A percentile compares a stretch with the other conserved stretches of the same genome.
Conservation (phyloP, 2,797 vertebrate genomes). For the Podarcis lilfordi region DNA sequence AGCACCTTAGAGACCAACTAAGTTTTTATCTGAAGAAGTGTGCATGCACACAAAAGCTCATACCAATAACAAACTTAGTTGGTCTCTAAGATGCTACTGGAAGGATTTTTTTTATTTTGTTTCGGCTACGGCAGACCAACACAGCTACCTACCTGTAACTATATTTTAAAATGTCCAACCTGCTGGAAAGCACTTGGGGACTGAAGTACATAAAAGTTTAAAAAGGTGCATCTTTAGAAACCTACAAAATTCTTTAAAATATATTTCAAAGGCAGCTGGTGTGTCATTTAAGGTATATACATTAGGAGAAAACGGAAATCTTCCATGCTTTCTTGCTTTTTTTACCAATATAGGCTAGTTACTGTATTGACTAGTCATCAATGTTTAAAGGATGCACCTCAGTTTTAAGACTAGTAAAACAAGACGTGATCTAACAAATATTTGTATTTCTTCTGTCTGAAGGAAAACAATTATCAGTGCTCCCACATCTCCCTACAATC, state of each 20-base stretch:
- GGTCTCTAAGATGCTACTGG: no score
- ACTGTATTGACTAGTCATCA: not conserved
- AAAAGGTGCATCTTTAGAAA: not conserved
- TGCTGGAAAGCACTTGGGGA: not conserved
- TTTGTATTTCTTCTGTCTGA: slow-evolving; percentile 18
- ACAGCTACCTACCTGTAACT: no score
- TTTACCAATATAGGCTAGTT: not conserved
- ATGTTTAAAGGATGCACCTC: slow-evolving; percentile 3
- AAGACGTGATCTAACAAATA: not conserved
- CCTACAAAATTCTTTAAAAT: not conserved
- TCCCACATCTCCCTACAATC: not conserved
- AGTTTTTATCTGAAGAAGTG: no score
- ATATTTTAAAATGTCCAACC: not conserved
- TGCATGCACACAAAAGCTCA: no score
- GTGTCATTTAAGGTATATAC: not conserved
- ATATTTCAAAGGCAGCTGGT: not conserved
- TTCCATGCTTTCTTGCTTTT: not conserved
- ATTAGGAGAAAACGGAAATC: not conserved
- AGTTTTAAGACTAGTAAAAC: not conserved
- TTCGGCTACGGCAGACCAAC: no score
- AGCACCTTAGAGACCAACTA: no score
- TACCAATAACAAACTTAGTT: no score
- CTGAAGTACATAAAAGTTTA: not conserved
- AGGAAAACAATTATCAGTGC: not conserved
- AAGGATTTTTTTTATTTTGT: no score